Conservation (phyloP, 1,140 invertebrate genomes). For the Prorops nasuta region DNA sequence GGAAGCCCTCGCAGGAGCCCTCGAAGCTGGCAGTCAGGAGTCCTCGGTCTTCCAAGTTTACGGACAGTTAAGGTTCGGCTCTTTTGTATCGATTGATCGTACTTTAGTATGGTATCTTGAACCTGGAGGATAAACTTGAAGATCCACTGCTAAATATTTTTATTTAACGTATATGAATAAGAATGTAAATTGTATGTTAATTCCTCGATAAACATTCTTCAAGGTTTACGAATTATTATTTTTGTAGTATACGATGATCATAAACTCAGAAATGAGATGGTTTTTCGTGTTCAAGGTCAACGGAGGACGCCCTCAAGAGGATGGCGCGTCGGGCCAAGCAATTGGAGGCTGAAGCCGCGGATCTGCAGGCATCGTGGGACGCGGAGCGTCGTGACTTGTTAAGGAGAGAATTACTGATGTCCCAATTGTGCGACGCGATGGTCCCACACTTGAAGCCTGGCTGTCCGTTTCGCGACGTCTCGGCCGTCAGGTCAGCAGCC, state of each 20-base stretch:
- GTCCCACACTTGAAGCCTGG: conserved; percentile 51
- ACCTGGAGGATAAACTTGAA: too few relatives aligned
- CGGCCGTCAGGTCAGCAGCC: conserved; percentile 38
- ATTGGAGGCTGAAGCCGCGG: conserved; percentile 47
- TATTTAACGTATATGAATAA: too few relatives aligned
- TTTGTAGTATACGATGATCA: too few relatives aligned
- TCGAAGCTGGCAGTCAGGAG: conserved; percentile 45
- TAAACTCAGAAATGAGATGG: too few relatives aligned
- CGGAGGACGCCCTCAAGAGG: conserved; percentile 51
- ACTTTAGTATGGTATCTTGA: too few relatives aligned
- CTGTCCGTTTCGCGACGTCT: conserved; percentile 50
- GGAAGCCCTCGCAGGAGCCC: conserved; percentile 42
- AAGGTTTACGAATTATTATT: too few relatives aligned
- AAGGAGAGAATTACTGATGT: conserved; percentile 47
- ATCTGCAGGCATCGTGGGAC: conserved; percentile 54
- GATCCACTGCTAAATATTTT: too few relatives aligned
- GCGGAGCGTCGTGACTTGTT: conserved; percentile 50
- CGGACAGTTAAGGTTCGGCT: conserved; percentile 41
- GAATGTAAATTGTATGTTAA: too few relatives aligned
- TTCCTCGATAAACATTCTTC: too few relatives aligned
- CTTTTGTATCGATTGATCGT: too few relatives aligned
- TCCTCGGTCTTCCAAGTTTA: conserved; percentile 52
- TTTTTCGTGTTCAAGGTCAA: conserved; percentile 28
- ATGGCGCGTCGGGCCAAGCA: conserved; percentile 51
- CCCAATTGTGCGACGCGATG: conserved; percentile 53